These are phyloP conservation scores for Linnaemya vulpina DNA, from an alignment of 2,888 invertebrate genomes.

Conservation along the genomic window DNA sequence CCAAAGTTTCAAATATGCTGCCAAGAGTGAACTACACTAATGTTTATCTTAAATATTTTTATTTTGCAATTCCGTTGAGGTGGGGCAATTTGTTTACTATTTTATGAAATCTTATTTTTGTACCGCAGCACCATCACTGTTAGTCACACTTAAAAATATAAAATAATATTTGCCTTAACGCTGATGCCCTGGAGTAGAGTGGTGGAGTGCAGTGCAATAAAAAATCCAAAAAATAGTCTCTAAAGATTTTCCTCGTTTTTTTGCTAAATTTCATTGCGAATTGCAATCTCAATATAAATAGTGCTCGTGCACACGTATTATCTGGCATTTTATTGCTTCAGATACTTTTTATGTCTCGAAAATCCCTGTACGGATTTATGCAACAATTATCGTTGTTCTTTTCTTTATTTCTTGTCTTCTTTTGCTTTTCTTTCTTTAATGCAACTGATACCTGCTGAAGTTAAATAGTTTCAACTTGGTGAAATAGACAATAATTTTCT, in stretches of 20 bases:
- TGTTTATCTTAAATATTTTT: conserved; percentile 18
- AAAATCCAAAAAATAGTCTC: neutral
- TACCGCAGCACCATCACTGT: neutral
- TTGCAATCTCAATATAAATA: conserved; percentile 7
- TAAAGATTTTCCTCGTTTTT: conserved; percentile 5
- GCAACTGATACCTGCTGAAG: conserved; percentile 29
- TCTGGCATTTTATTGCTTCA: conserved; percentile 22
- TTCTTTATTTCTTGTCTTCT: no score
- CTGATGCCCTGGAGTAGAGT: neutral
- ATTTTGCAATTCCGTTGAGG: conserved; percentile 12
- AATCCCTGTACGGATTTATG: conserved; percentile 46
- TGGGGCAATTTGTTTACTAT: neutral
- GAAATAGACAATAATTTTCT: conserved; percentile 48
- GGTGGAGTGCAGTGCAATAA: neutral
- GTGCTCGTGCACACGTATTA: neutral
- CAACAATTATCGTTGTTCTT: conserved; percentile 42
- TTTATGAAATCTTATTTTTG: neutral
- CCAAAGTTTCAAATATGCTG: no score
- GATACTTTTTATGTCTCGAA: conserved; percentile 18
- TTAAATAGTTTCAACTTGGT: conserved; percentile 9
- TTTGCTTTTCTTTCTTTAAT: neutral
- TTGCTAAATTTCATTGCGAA: neutral
- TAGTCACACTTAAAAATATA: neutral
- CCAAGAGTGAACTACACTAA: no score
- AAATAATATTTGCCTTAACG: conserved; percentile 32